phyloP scores from a whole-genome alignment of 2,113 vertebrate species.

The Lates calcarifer region DNA sequence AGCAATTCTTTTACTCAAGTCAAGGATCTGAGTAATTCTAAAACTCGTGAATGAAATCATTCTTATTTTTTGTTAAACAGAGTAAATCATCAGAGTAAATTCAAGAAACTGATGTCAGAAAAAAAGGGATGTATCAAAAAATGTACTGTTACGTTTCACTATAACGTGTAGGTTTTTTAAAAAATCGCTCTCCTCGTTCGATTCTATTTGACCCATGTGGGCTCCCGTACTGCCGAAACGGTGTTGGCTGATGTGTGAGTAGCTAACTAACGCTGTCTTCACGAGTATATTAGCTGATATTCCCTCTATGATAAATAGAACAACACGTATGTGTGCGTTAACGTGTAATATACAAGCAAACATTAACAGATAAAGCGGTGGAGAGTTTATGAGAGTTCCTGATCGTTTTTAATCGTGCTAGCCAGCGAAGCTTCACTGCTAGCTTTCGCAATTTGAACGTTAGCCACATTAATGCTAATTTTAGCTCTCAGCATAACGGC shows the following conservation, averaged over 20 bases:
- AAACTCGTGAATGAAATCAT: no score
- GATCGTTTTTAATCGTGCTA: constrained; percentile 29
- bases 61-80: no score
- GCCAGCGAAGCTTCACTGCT: constrained; percentile 46
- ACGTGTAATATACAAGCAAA: background rate
- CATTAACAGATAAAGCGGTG: background rate
- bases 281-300: background rate
- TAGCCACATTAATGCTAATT: constrained; percentile 69
- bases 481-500: constrained; percentile 32
- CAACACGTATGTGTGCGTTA: background rate
- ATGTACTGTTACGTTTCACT: no score
- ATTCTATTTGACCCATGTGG: constrained; percentile 26
- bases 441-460: constrained; percentile 54
- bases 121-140: no score
- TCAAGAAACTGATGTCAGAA: no score
- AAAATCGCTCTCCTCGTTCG: background rate
- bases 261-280: constrained; percentile 59
- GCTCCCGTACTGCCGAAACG: constrained; percentile 73
- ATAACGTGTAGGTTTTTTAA: no score
- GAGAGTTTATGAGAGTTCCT: background rate
- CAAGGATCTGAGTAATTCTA: no score
- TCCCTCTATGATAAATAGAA: background rate
- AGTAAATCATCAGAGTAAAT: no score
- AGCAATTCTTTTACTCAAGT: no score
- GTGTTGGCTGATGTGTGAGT: constrained; percentile 80